These are phyloP conservation scores for Pseudopleuronectes americanus DNA, from an alignment of 2,797 vertebrate species.

Conservation along the genomic window DNA sequence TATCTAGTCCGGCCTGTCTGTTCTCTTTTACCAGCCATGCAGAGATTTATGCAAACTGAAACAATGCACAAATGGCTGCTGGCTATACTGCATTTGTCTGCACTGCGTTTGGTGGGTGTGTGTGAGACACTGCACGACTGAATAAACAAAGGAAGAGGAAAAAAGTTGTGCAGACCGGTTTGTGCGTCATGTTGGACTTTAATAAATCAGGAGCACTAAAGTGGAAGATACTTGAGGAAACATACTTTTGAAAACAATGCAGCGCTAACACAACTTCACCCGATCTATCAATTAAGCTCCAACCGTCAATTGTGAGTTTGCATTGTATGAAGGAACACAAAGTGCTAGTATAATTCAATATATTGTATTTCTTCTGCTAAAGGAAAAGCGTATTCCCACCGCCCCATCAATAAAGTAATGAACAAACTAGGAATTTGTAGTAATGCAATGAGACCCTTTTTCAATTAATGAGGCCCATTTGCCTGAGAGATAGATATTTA, in stretches of 20 bases:
- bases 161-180: slow-evolving; percentile 37
- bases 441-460: background rate
- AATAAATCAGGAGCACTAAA: slow-evolving; percentile 42
- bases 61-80: slow-evolving; percentile 51
- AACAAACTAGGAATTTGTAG: background rate
- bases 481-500: background rate
- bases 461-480: background rate
- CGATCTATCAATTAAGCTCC: slow-evolving; percentile 32
- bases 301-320: background rate
- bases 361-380: background rate
- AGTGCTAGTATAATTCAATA: background rate
- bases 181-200: slow-evolving; percentile 35
- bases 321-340: background rate
- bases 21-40: slow-evolving; percentile 52
- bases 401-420: background rate
- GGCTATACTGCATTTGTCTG: slow-evolving; percentile 38
- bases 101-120: slow-evolving; percentile 16
- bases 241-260: slow-evolving; percentile 9
- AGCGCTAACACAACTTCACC: background rate
- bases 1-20: slow-evolving; percentile 61
- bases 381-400: background rate
- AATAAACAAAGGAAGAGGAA: slow-evolving; percentile 37
- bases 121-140: slow-evolving; percentile 6
- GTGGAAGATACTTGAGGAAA: slow-evolving; percentile 25
- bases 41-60: slow-evolving; percentile 68